These are phyloP conservation scores for Athalia cordata DNA, from an alignment of 2,888 invertebrate species.

Conservation along the genomic window DNA sequence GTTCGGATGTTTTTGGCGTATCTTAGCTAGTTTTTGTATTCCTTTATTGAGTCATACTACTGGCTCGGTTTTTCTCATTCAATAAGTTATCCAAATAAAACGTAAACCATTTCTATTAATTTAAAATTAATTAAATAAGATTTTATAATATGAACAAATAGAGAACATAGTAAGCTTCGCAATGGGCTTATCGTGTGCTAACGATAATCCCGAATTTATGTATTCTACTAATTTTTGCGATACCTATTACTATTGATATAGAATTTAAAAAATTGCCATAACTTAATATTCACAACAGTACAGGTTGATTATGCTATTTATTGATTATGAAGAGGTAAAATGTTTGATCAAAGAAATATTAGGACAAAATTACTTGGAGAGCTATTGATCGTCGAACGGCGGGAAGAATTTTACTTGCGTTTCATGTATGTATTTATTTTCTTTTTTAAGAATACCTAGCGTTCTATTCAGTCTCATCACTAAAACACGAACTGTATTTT, in stretches of 20 bases:
- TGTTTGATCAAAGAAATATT: not conserved
- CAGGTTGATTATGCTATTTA: not conserved
- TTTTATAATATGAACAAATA: conserved; percentile 9
- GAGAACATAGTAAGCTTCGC: not conserved
- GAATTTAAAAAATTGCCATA: not conserved
- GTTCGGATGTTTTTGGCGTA: not conserved
- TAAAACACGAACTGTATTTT: too few species aligned
- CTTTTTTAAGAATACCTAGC: not conserved
- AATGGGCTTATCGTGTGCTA: not conserved
- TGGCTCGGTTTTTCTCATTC: not conserved
- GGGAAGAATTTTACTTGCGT: not conserved
- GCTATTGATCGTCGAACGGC: not conserved
- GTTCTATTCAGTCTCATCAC: too few species aligned
- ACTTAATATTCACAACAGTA: not conserved
- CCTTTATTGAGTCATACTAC: not conserved
- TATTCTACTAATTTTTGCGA: conserved; percentile 5
- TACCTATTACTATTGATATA: not conserved
- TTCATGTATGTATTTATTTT: not conserved
- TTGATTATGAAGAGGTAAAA: not conserved
- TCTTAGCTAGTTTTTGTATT: conserved; percentile 28
- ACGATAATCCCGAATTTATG: not conserved
- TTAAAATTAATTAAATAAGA: conserved; percentile 4
- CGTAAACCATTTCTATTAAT: not conserved
- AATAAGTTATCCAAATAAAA: not conserved
- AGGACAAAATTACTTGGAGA: not conserved